phyloP scores from a whole-genome alignment of 2,797 vertebrate species.

The Anableps anableps region DNA sequence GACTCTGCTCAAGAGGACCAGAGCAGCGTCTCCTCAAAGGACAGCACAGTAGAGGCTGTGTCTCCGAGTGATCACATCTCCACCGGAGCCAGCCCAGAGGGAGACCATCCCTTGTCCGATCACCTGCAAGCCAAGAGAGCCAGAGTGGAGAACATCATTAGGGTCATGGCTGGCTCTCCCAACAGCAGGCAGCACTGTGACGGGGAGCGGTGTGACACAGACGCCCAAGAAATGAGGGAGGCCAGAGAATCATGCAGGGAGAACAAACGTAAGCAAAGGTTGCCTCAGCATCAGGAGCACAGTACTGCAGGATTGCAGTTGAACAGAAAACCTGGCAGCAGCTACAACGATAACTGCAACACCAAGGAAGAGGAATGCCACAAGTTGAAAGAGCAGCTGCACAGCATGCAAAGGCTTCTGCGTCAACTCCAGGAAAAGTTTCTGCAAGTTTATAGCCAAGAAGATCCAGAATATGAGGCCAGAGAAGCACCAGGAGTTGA shows the following conservation, averaged over 20 bases:
- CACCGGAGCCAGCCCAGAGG: constrained; percentile 63
- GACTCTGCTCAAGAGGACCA: constrained; percentile 77
- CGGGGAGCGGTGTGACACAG: constrained; percentile 60
- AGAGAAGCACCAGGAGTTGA: constrained; percentile 45
- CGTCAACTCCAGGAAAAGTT: constrained; percentile 88
- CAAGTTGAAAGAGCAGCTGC: constrained; percentile 89
- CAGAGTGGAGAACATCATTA: constrained; percentile 93
- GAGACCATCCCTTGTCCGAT: constrained; percentile 78
- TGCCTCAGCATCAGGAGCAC: constrained; percentile 85
- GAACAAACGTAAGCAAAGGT: constrained; percentile 88
- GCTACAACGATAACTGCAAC: constrained; percentile 40
- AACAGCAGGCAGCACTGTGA: constrained; percentile 66
- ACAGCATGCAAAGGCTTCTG: constrained; percentile 88
- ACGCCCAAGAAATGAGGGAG: constrained; percentile 67
- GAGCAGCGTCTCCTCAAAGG: constrained; percentile 72
- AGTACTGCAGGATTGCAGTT: constrained; percentile 9
- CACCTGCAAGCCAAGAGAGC: constrained; percentile 90
- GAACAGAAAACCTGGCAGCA: constrained; percentile 47
- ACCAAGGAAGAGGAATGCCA: constrained; percentile 82
- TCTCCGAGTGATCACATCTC: constrained; percentile 66
- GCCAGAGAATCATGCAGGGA: constrained; percentile 74
- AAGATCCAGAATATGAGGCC: constrained; percentile 62
- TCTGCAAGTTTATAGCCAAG: constrained; percentile 80
- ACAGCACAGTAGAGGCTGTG: constrained; percentile 66
- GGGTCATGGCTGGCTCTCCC: constrained; percentile 88